Percentiles rank a stretch among this genome's conserved stretches.
Evolutionary conservation across 2,113 vertebrate species (phyloP).

Genomic region (Hippocampus zosterae): DNA sequence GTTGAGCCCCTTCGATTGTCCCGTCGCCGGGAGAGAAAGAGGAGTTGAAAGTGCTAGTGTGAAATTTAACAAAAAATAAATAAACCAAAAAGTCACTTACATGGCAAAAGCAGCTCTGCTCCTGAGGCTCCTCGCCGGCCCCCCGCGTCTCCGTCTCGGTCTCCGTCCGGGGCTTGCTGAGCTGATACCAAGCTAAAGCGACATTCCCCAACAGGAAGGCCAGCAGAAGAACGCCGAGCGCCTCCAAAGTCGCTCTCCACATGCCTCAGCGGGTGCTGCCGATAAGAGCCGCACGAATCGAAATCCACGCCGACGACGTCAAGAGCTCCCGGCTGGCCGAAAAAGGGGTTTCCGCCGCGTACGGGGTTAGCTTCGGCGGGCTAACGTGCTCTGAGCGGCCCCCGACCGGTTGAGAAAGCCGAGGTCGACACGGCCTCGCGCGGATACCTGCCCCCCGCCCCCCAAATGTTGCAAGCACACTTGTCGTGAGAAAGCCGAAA

Average conservation of each 20-base stretch:
- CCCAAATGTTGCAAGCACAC: neutral
- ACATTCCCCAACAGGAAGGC: conserved; percentile 56
- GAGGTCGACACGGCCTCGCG: neutral
- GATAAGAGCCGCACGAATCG: neutral
- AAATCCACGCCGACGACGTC: conserved; percentile 13
- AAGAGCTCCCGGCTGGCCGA: conserved; percentile 9
- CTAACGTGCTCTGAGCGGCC: conserved; percentile 9
- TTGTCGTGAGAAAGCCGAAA: neutral
- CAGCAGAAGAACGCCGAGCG: conserved; percentile 35
- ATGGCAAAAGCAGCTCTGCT: conserved; percentile 76
- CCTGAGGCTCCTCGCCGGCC: conserved; percentile 8
- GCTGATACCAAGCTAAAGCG: conserved; percentile 64
- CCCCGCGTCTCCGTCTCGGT: conserved; percentile 17
- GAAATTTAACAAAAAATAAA: neutral
- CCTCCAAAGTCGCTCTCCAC: conserved; percentile 47
- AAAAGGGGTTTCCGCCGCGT: neutral
- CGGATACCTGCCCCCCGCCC: neutral
- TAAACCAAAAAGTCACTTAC: conserved; percentile 42
- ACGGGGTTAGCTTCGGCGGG: conserved; percentile 28
- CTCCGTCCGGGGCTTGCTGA: conserved; percentile 39
- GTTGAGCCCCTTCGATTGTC: neutral
- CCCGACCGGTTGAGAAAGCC: neutral
- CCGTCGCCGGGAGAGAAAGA: neutral
- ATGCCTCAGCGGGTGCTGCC: conserved; percentile 33
- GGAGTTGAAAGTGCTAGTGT: neutral